Base-by-base conservation (phyloP, 2,113 vertebrate species). In the Telmatochromis sp. region DNA sequence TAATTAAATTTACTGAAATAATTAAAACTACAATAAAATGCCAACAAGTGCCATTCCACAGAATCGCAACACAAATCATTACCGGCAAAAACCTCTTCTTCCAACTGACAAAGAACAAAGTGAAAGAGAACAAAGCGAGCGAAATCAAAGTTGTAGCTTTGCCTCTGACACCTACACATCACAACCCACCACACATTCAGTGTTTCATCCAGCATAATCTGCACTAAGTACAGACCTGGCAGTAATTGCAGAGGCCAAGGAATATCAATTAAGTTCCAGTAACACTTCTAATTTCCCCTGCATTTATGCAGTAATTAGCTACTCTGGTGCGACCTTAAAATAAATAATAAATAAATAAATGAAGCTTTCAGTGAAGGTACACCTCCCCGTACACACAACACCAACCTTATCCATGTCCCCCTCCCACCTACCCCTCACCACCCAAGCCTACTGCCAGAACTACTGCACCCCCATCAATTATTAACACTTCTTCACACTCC, bases 401-500 rank as follows among this genome's bases (percentile, higher is more conserved):
- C 5, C 63, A 33, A 31, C 58, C 40, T 15, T 53, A 73, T 35
- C 19, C n/a, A 49, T 58, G 75, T 81, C n/a, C 81, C 82, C 37
- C n/a, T 57, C 81, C 33, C 19, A 73, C 58, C 53, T n/a, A 26
- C 49, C 75, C 45, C 70, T 37, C 37, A 82, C 78, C 55, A 73
- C 42, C 5, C 65, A 42, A 49, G 54, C 86, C 80, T 45, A 21
- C 80, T 55, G 78, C 70, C 87, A 93, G 91, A 90, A 88, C 87
- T 85, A 81, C 82, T 89, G 89, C 94, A 85, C 91, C 91, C 88
- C 93, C 94, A 95, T 96, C 89, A 96, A 94, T 96, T 96, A 96
- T 96, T 96, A 95, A 95, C 89, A 94, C 82, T 68, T 94, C 88
- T 90, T 94, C 94, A 90, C 93, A 88, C 88, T 93, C 82, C 89